Conservation (phyloP, 2,113 vertebrate species). For the Salvelinus sp. region DNA sequence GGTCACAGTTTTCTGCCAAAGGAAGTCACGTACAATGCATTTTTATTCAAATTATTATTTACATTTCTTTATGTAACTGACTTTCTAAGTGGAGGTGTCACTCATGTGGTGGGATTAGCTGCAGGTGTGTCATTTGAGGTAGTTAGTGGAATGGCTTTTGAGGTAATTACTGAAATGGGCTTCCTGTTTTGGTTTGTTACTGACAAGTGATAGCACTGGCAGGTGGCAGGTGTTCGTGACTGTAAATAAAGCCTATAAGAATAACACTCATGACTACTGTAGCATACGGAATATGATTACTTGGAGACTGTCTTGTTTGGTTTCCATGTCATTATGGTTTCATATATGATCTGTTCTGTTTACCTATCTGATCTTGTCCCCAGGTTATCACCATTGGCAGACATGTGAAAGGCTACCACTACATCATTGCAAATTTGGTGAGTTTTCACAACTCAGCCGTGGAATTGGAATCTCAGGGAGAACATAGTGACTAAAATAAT, state of each 20-base stretch:
- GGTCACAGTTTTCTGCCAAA: slow-evolving; percentile 32
- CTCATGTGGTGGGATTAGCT: slow-evolving; percentile 49
- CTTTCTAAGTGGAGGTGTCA: slow-evolving; percentile 48
- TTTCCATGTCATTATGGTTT: not conserved
- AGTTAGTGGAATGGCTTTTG: not conserved
- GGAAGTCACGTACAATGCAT: slow-evolving; percentile 19
- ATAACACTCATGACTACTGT: not conserved
- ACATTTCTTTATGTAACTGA: slow-evolving; percentile 41
- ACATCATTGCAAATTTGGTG: slow-evolving; percentile 98
- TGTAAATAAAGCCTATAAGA: not conserved
- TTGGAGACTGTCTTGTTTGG: not conserved
- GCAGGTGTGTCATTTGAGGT: slow-evolving; percentile 37
- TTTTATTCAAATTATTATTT: slow-evolving; percentile 25
- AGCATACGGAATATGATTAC: too few species aligned
- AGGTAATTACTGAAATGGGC: not conserved
- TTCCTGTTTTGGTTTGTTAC: slow-evolving; percentile 17
- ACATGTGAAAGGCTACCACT: slow-evolving; percentile 98
- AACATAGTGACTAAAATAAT: not conserved
- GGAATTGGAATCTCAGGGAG: not conserved
- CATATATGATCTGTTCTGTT: not conserved
- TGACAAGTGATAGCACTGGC: slow-evolving; percentile 29
- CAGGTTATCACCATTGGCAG: slow-evolving; percentile 98
- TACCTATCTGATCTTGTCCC: slow-evolving; percentile 5
- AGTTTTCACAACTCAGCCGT: slow-evolving; percentile 49
- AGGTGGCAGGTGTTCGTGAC: slow-evolving; percentile 23